Evolutionary conservation across 2,113 vertebrate species (phyloP).

Genomic region (Psammodynastes pulverulentus): DNA sequence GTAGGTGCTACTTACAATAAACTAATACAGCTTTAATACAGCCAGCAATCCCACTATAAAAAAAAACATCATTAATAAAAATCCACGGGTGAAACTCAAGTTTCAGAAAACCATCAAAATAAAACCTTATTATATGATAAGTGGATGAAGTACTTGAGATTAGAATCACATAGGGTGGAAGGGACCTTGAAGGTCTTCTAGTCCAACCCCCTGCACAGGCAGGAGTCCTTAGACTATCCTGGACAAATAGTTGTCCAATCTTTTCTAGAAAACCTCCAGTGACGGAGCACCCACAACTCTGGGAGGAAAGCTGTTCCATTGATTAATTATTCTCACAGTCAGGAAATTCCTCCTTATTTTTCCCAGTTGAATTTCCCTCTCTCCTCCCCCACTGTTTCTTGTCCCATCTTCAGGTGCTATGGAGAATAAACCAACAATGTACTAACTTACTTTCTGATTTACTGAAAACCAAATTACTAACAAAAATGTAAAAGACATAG

Average conservation of each 20-base stretch:
- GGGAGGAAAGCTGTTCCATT: neutral
- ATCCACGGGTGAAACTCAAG: neutral
- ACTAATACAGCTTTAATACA: neutral
- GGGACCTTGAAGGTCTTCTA: neutral
- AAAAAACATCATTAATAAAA: neutral
- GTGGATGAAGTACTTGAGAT: neutral
- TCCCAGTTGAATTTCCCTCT: neutral
- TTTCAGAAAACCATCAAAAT: neutral
- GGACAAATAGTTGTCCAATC: neutral
- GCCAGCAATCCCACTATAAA: neutral
- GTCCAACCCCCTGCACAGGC: neutral
- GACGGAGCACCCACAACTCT: neutral
- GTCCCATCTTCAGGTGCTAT: neutral
- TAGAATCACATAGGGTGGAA: neutral
- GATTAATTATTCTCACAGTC: neutral
- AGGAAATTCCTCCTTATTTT: neutral
- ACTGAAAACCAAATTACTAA: neutral
- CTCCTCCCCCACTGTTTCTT: neutral
- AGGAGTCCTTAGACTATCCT: neutral
- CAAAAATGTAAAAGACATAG: neutral
- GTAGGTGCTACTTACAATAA: neutral
- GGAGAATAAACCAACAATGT: neutral
- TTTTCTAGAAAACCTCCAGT: neutral
- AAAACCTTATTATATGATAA: neutral
- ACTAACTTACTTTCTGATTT: neutral